Evolutionary conservation across 2,113 vertebrate species (phyloP).

Genomic region (Synodontis membranacea): DNA sequence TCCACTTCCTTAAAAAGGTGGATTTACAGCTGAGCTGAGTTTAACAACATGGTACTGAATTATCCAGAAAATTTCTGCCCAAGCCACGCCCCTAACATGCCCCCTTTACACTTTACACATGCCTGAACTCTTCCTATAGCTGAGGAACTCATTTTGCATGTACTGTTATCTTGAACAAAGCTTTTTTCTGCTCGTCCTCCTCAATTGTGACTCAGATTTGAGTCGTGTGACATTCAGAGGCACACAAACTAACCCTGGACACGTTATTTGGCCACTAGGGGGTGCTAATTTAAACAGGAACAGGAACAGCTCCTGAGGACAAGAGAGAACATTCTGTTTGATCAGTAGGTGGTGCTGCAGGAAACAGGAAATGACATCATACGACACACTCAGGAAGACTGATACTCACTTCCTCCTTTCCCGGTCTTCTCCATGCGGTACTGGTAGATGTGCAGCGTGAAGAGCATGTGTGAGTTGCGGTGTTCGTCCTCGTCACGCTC

Average conservation of each 20-base stretch:
- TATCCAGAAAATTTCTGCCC: neutral
- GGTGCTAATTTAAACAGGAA: neutral
- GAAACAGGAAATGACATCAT: constrained; percentile 1
- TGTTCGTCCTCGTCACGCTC: constrained; percentile 87
- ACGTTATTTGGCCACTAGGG: neutral
- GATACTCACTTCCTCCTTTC: constrained; percentile 91
- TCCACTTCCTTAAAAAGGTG: too few species aligned
- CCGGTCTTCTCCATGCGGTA: constrained; percentile 97
- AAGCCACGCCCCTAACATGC: neutral
- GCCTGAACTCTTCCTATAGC: neutral
- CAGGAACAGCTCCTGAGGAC: neutral
- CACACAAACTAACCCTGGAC: neutral
- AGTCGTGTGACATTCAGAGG: neutral
- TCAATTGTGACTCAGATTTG: neutral
- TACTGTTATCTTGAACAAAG: neutral
- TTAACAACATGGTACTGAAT: neutral
- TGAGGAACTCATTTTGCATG: neutral
- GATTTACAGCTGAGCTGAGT: neutral
- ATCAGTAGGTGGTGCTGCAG: too few species aligned
- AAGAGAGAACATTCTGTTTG: neutral
- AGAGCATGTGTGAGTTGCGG: constrained; percentile 97
- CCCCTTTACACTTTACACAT: neutral
- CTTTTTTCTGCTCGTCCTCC: neutral
- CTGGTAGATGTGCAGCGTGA: constrained; percentile 97
- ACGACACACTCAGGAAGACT: neutral